Evolutionary conservation across 2,797 vertebrate species (phyloP).

Genomic region (Silurus lanzhouensis): DNA sequence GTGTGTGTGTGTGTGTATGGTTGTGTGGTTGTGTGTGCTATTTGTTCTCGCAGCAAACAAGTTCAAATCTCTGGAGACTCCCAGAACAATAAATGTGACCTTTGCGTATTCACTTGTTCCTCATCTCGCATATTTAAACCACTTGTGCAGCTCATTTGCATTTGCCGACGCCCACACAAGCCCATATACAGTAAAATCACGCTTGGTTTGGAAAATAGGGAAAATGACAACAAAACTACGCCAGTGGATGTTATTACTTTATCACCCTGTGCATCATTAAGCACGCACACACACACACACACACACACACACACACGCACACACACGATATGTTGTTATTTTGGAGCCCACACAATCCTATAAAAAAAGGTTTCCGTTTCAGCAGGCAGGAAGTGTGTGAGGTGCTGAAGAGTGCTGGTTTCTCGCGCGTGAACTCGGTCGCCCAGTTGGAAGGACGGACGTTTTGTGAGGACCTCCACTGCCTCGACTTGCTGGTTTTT

Average conservation of each 20-base stretch:
- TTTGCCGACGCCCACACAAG: background rate
- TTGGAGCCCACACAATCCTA: background rate
- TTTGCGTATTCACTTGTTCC: too few relatives aligned
- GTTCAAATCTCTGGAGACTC: background rate
- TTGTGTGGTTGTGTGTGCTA: too few relatives aligned
- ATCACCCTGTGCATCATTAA: background rate
- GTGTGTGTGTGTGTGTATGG: too few relatives aligned
- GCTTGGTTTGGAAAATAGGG: background rate
- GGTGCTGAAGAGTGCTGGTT: constrained; percentile 73
- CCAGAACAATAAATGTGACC: background rate
- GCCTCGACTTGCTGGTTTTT: constrained; percentile 82
- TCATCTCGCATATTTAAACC: too few relatives aligned
- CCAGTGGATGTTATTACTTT: background rate
- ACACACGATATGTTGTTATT: background rate
- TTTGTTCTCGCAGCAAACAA: background rate
- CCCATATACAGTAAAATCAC: background rate
- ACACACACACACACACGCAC: background rate
- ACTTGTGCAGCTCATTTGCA: background rate
- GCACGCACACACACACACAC: too few relatives aligned
- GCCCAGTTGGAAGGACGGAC: constrained; percentile 70
- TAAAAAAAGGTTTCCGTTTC: constrained; percentile 1
- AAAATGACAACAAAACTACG: background rate
- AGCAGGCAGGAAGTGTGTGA: constrained; percentile 80
- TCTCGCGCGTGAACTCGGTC: constrained; percentile 76
- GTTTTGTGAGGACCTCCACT: constrained; percentile 83